These are phyloP conservation scores for human (Homo sapiens) DNA, from an alignment of 2,113 vertebrate species.

Conservation along the genomic window DNA sequence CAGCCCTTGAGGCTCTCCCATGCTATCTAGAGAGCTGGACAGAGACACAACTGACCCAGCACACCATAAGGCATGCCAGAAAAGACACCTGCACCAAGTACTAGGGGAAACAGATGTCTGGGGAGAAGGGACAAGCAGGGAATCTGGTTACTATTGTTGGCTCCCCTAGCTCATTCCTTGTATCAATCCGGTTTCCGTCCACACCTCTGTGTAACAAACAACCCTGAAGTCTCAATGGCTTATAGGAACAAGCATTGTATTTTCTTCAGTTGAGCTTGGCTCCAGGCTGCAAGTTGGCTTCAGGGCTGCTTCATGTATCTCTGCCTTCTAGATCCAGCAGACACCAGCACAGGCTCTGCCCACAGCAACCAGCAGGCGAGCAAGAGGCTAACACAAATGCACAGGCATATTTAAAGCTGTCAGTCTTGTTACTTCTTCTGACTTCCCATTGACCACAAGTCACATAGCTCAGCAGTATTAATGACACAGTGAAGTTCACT, in stretches of 20 bases:
- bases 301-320: not conserved
- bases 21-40: not conserved
- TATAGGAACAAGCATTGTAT: not conserved
- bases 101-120: not conserved
- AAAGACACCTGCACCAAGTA: not conserved
- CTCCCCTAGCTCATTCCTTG: not conserved
- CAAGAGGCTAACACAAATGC: not conserved
- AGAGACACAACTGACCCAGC: not conserved
- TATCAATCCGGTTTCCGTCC: not conserved
- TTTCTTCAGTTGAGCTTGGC: not conserved
- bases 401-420: not conserved
- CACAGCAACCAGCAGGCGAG: not conserved
- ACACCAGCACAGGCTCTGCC: not conserved
- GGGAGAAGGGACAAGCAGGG: not conserved
- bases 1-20: not conserved
- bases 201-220: slow-evolving; percentile 12
- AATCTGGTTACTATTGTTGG: not conserved
- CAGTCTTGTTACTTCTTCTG: not conserved
- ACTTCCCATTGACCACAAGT: slow-evolving; percentile 6
- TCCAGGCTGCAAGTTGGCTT: not conserved
- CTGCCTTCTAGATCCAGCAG: not conserved
- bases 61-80: not conserved
- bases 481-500: not conserved
- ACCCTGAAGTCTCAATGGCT: not conserved
- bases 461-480: not conserved